phyloP scores from a whole-genome alignment of 2,797 vertebrate genomes.

The Trachurus trachurus region DNA sequence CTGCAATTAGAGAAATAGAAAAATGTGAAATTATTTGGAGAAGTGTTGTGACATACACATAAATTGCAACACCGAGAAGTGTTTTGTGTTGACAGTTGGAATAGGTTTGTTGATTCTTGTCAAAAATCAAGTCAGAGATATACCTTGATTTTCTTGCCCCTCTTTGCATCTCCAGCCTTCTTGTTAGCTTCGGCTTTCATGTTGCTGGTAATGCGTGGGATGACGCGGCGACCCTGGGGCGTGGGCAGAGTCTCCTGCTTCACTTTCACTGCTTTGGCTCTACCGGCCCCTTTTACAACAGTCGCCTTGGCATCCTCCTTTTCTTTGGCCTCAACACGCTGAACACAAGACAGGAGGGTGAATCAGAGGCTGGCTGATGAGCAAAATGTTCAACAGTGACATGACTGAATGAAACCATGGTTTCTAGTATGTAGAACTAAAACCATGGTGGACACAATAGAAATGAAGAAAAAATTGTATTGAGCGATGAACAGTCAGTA shows the following conservation, averaged over 20 bases:
- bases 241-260: conserved; percentile 92
- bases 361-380: background rate
- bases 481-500: conserved; percentile 50
- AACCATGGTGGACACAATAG: background rate
- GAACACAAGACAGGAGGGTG: conserved; percentile 14
- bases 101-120: too few relatives aligned
- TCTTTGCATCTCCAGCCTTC: conserved; percentile 84
- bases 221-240: conserved; percentile 89
- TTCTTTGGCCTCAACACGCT: conserved; percentile 92
- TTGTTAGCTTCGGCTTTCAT: conserved; percentile 95
- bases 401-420: background rate
- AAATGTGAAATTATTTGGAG: background rate
- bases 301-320: conserved; percentile 76
- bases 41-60: background rate
- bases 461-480: background rate
- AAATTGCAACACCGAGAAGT: too few relatives aligned
- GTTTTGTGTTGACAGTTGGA: background rate
- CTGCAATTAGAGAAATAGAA: conserved; percentile 66
- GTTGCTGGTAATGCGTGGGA: conserved; percentile 91
- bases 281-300: conserved; percentile 82
- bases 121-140: background rate
- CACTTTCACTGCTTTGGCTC: conserved; percentile 85
- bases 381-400: background rate
- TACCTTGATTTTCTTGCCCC: conserved; percentile 86
- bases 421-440: background rate